Conservation (phyloP, 64 coral and sea anemone species). For the Anthopleura sola region DNA sequence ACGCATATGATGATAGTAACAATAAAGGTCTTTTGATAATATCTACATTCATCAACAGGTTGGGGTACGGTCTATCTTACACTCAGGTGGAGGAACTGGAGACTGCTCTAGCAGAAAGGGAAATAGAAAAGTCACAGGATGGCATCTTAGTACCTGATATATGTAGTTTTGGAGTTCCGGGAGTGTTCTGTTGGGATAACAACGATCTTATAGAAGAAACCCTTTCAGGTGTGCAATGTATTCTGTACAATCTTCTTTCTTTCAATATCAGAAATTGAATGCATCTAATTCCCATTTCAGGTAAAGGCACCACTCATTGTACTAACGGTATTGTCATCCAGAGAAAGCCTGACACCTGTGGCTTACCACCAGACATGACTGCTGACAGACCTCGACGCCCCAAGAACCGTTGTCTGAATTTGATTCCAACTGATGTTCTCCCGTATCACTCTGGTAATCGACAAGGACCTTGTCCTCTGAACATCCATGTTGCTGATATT, state of each 20-base stretch:
- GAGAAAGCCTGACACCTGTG: constrained; percentile 33
- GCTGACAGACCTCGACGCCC: background rate
- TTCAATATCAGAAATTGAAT: constrained; percentile 14
- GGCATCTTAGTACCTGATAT: constrained; percentile 23
- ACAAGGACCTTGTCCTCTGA: constrained; percentile 32
- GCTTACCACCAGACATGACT: constrained; percentile 23
- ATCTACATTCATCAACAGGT: constrained; percentile 10
- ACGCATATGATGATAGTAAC: too few species aligned
- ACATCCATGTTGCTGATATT: constrained; percentile 17
- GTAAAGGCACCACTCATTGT: constrained; percentile 51
- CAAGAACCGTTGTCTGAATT: constrained; percentile 16
- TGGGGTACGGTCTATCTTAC: constrained; percentile 57
- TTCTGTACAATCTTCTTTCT: background rate
- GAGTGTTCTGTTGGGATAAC: constrained; percentile 55
- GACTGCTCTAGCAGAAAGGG: constrained; percentile 45
- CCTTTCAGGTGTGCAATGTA: constrained; percentile 20
- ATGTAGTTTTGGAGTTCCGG: constrained; percentile 26
- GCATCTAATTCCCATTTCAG: background rate
- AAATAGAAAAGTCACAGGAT: constrained; percentile 3
- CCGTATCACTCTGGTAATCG: constrained; percentile 27
- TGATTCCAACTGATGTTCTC: constrained; percentile 20
- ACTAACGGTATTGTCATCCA: constrained; percentile 56
- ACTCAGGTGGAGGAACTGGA: constrained; percentile 59
- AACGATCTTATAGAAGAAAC: constrained; percentile 56
- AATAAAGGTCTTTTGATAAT: too few species aligned